Base-by-base conservation (phyloP, 2,888 invertebrate species). In the Cantharis rustica region DNA sequence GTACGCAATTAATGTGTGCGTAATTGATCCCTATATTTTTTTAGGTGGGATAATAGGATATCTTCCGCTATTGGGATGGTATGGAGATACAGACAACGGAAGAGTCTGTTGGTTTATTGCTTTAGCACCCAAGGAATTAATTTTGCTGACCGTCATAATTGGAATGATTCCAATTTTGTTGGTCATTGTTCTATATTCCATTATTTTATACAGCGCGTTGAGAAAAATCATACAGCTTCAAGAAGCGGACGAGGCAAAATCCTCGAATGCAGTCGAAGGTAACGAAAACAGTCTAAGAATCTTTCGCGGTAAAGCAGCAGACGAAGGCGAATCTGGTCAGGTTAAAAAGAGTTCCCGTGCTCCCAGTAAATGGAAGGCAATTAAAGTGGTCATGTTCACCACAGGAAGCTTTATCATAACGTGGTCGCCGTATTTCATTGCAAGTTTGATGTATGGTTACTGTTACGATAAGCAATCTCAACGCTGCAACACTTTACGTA, bases 381-480 rank as follows among this genome's bases (percentile, higher is more conserved):
- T 93, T 7, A 91, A 90, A 81, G 90, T 93, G 16, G 93, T 93
- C 0, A 84, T 91, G 83, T 89, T 92, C 10, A 92, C 93, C 15
- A 90, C 91, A 1, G 90, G 91, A 1, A 90, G 91, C 82, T 91
- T 92, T 81, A 85, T 92, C 79, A 82, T 91, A 7, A 92, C 93
- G 0, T 93, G 93, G 93, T 86, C 90, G 47, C 93, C 93, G 0
- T 93, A 91, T 82, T 92, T 92, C 80, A 85, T 92, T n/a, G 87
- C 89, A 3, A 90, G 90, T 3, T 89, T 90, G 70, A 86, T 91
- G 77, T 92, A 89, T 82, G 90, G 90, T 0, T 88, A 90, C 72
- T 91, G 91, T 79, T 89, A 90, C 80, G 87, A 89, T 1, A 88
- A 90, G 79, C 80, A 75, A 17, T 71, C 77, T 1, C 16, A 31